Base-by-base conservation (phyloP, 1,140 invertebrate species). In the Lepidotrigona ventralis region DNA sequence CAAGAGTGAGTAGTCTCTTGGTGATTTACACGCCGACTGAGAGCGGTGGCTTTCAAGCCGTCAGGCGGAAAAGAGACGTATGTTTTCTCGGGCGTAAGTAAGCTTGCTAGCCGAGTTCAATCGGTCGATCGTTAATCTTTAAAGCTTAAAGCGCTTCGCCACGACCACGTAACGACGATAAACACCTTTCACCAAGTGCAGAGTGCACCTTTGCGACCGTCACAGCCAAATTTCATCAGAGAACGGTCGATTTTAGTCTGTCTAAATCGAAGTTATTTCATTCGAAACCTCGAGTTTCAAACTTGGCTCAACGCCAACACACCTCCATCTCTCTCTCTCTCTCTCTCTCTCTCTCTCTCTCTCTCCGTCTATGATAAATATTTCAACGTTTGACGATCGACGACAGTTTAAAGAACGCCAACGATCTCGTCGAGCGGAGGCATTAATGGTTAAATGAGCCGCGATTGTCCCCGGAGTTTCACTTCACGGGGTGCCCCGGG, bases 31-130 rank as follows among this genome's bases (percentile, higher is more conserved):
- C 46, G 19, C 15, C 17, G 21, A 9, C 15, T 11, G 60, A 66
- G 58, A 80, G 26, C 39, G 39, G 23, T 12, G 51, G 56, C 53
- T 81, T 90, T 92, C 93, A 64, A 88, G 33, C 19, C 82, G 39
- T 26, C 69, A 33, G 51, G 12, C 29, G 60, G 82, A 58, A 70
- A 29, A 79, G 76, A 84, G 66, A 72, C 39, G 39, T 79, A 84
- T 33, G 77, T 73, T 79, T 79, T 58, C 76, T 68, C 82, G 53
- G 53, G 51, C 58, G 51, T 69, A 33, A 29, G 68, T 73, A 2
- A 70, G 71, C 68, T 23, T 51, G 19, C 33, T 33, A 73, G 51
- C 33, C 17, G 33, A 64, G 69, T 84, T 72, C 68, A 79, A 84
- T 79, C 77, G 82, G 60, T 73, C 82, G 82, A 68, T 73, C 82